A percentile compares a stretch with the other conserved stretches of the same genome.
phyloP scores from a whole-genome alignment of 2,113 vertebrate genomes.

The Murina feae region DNA sequence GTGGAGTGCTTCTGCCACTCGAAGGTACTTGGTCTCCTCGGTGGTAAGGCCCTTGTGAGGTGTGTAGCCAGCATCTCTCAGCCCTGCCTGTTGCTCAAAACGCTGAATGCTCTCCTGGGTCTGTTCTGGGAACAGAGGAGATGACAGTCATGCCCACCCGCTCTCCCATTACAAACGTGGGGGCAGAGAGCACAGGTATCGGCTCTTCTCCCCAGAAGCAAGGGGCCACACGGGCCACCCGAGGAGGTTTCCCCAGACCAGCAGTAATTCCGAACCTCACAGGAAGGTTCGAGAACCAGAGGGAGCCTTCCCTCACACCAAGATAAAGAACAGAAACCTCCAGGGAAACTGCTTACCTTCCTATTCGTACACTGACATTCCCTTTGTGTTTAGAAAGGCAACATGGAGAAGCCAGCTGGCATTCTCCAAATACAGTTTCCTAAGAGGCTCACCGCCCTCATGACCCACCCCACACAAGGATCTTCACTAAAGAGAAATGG shows the following conservation, averaged over 20 bases:
- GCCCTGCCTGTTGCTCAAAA: conserved; percentile 94
- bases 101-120: conserved; percentile 93
- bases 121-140: conserved; percentile 84
- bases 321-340: neutral
- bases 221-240: neutral
- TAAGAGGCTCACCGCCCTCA: neutral
- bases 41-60: conserved; percentile 94
- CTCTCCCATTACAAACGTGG: neutral
- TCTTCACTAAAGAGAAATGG: neutral
- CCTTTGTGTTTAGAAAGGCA: neutral
- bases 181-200: too few species aligned
- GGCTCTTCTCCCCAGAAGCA: neutral
- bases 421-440: neutral
- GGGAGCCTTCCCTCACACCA: neutral
- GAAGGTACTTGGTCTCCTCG: conserved; percentile 92
- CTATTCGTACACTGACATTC: neutral
- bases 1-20: conserved; percentile 87
- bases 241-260: fast-evolving
- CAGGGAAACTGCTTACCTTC: neutral
- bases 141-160: neutral
- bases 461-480: neutral
- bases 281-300: neutral
- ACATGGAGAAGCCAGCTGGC: neutral
- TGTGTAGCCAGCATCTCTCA: conserved; percentile 91
- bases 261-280: neutral